Percentiles rank a stretch among this genome's conserved stretches.
Evolutionary conservation across 2,113 vertebrate genomes (phyloP).

Genomic region (Astatotilapia flaviijosephi): DNA sequence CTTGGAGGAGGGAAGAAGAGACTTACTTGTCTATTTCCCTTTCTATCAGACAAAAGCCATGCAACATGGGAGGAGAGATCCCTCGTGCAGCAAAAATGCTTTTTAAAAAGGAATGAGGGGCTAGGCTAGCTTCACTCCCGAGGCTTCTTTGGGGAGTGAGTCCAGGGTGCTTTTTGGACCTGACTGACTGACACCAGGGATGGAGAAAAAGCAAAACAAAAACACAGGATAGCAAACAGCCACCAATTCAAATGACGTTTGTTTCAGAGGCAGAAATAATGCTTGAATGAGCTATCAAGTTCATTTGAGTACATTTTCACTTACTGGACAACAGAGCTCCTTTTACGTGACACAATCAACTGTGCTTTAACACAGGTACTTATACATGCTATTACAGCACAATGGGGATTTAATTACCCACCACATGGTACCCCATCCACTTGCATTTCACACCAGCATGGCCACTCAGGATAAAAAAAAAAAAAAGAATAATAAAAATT

Average conservation of each 20-base stretch:
- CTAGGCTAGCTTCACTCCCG: neutral
- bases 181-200: conserved; percentile 6
- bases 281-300: neutral
- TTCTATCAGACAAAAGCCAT: conserved; percentile 27
- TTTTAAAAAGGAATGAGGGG: conserved; percentile 7
- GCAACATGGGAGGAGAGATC: conserved; percentile 6
- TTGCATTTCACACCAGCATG: neutral
- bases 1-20: conserved; percentile 19
- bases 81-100: conserved; percentile 23
- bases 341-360: neutral
- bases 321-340: neutral
- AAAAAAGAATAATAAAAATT: neutral
- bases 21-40: conserved; percentile 23
- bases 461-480: neutral
- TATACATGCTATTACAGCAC: neutral
- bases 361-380: neutral
- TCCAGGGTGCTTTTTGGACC: neutral
- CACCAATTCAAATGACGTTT: neutral
- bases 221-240: neutral
- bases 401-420: neutral
- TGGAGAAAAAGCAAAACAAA: neutral
- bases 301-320: neutral
- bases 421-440: neutral
- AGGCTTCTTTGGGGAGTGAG: conserved; percentile 2
- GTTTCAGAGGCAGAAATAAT: neutral